Base-by-base conservation (phyloP, 2,888 invertebrate genomes). In the Auanema freiburgensis region DNA sequence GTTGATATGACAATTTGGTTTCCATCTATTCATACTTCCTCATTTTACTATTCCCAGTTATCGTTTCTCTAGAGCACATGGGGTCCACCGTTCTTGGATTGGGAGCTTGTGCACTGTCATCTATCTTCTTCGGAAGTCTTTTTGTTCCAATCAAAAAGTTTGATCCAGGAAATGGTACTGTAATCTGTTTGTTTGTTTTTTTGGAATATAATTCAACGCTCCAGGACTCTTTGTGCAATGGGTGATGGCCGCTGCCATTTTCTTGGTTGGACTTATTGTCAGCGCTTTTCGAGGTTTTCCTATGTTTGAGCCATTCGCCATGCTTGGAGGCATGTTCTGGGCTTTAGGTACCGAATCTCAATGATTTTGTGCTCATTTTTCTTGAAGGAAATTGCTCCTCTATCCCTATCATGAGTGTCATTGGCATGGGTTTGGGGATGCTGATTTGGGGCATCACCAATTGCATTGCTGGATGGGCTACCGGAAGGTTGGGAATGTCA, bases 151-250 rank as follows among this genome's bases (percentile, higher is more conserved):
- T 86, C 5, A 86, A 86, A 70, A 84, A 84, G 57, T 85, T 83
- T 76, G 83, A 84, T 62, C 84, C 85, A 8, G 85, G 85, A 59
- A 84, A 85, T 65, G 76, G 76, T 76, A 24, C 33, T 5, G 4
- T 23, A 21, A 14, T 51, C 41, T 8, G 12, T n/a, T 21, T 18
- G 10, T 52, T 10, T 23, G 24, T 5, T 5, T 12, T 16, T 14
- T n/a, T 12, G 5, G 24, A n/a, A n/a, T 52, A 11, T 21, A 12
- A 12, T 10, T n/a, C 11, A 50, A 21, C 14, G 11, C 12, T 77
- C 8, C 75, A 86, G 86, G 86, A 21, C 79, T 87, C 74, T 86
- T 87, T 74, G 86, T 86, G 71, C 87, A 87, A 76, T 86, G 85
- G 85, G 70, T 86, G 14, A 76, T 86, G 70, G 84, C 86, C 63